These are phyloP conservation scores for Torymus texanus DNA, from an alignment of 2,888 invertebrate genomes.

Conservation along the genomic window DNA sequence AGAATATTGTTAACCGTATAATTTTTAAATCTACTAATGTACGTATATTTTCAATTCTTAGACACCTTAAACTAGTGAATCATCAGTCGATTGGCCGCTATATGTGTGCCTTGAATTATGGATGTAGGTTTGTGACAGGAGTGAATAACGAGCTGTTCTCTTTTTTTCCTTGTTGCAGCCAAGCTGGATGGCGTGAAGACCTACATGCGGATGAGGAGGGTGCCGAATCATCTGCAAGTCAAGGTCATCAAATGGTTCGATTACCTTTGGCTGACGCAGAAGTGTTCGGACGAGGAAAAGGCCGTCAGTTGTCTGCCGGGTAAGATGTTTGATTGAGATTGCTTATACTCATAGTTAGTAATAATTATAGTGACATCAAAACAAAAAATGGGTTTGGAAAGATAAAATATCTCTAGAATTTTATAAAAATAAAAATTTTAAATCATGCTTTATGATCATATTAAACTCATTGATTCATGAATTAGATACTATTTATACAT, in stretches of 20 bases:
- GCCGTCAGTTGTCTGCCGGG: slow-evolving; percentile 94
- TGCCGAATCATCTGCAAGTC: slow-evolving; percentile 95
- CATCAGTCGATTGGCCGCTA: neutral
- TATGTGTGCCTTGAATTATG: neutral
- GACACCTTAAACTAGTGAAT: neutral
- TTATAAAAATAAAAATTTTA: too few relatives aligned
- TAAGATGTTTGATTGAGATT: slow-evolving; percentile 60
- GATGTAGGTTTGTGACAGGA: neutral
- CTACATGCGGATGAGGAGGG: slow-evolving; percentile 97
- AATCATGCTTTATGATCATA: too few relatives aligned
- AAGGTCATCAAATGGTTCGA: slow-evolving; percentile 99
- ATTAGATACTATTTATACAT: too few relatives aligned
- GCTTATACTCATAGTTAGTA: too few relatives aligned
- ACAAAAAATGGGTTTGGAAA: too few relatives aligned
- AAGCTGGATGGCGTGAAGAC: slow-evolving; percentile 99
- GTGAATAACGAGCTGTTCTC: slow-evolving; percentile 17
- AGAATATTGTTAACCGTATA: too few relatives aligned
- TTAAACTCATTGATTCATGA: too few relatives aligned
- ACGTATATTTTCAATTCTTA: neutral
- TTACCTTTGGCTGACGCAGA: slow-evolving; percentile 98
- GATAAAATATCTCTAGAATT: too few relatives aligned
- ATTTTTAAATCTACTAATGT: too few relatives aligned
- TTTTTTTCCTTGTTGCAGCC: slow-evolving; percentile 80
- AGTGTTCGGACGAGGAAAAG: slow-evolving; percentile 97
- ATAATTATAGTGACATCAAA: too few relatives aligned